Base-by-base conservation (phyloP, 2,888 invertebrate genomes). In the Polyommatus icarus region DNA sequence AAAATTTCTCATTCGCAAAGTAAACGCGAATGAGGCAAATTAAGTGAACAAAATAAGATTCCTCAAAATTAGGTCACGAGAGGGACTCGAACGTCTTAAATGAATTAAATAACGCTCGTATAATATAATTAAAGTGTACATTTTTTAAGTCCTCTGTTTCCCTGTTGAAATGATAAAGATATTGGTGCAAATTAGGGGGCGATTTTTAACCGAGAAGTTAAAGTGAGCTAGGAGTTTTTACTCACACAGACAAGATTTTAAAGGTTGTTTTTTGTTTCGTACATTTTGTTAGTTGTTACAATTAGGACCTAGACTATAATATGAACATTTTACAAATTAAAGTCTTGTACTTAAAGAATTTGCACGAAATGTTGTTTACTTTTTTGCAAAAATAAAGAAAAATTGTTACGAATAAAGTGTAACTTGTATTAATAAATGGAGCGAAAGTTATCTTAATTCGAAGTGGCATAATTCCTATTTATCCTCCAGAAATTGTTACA, bases 11-110 rank as follows among this genome's bases (percentile, higher is more conserved):
- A 90, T 91, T 91, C 90, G 84, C 87, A 88, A 88, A 88, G 86
- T 89, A 91, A 92, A 93, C 92, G 50, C 75, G 90, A 90, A 91
- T 90, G 86, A 89, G 86, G 88, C 86, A 91, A 94, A 94, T 93
- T 92, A 93, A 93, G 92, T 92, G 93, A 90, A 84, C 89, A 89
- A 90, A 92, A 91, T 90, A 91, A 91, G 89, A 88, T 89, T 85
- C 85, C 84, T 82, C 86, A 84, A 89, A 93, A 92, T 91, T 91
- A 88, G 92, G 92, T 90, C 90, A 88, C 87, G 89, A 86, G 85
- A 89, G 89, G 87, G 88, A 84, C 87, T 79, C 81, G 84, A 87
- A 88, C 82, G 85, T 83, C 88, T 87, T 87, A 87, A 86, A 86
- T 86, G 80, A 85, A 86, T 85, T 86, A 87, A 87, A 86, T 82